Base-by-base conservation (phyloP, 2,797 vertebrate genomes). In the Pteropus rufus region DNA sequence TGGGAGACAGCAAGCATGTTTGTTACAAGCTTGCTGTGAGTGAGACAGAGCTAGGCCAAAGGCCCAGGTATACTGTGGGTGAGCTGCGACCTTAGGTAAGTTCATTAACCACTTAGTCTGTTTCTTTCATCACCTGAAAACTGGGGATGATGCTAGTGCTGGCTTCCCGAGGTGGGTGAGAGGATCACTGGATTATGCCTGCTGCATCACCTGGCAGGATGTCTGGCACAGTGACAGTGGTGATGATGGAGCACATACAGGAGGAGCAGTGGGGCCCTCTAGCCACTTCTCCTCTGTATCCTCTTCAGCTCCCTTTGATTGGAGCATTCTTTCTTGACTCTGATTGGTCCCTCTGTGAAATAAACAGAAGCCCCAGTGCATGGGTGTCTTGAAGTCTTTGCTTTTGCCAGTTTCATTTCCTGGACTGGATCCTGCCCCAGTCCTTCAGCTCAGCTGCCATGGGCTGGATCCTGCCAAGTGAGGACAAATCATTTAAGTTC, bases 351-450 rank as follows among this genome's bases (percentile, higher is more conserved):
- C 86, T 76, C 54, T 46, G 3, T 65, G 89, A 67, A 81, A 56
- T 49, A 34, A 72, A 10, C 26, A 19, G 21, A 36, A 54, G 23
- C 41, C 49, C 2, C 31, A 24, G 39, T 34, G 21, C n/a, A 29
- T 73, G 31, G 11, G 8, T 10, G 44, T 52, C 60, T 12, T 46
- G n/a, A 85, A 67, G 41, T 24, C 67, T 86, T 73, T 72, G 16
- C n/a, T 95, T 88, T 49, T 31, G 41, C 89, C 54, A n/a, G 31
- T 60, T 92, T 60, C n/a, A 15, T 52, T 67, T 76, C 67, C 89
- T 64, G 52, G 31, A 52, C 49, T 56, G 24, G 19, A 31, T 75
- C 67, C 23, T 80, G 34, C 29, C 52, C 5, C 6, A 6, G 10
- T 62, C 76, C n/a, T 41, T 84, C 52, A 70, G 5, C 44, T 90